Conservation (phyloP, 2,113 vertebrate genomes). For the Eurystomus gularis region DNA sequence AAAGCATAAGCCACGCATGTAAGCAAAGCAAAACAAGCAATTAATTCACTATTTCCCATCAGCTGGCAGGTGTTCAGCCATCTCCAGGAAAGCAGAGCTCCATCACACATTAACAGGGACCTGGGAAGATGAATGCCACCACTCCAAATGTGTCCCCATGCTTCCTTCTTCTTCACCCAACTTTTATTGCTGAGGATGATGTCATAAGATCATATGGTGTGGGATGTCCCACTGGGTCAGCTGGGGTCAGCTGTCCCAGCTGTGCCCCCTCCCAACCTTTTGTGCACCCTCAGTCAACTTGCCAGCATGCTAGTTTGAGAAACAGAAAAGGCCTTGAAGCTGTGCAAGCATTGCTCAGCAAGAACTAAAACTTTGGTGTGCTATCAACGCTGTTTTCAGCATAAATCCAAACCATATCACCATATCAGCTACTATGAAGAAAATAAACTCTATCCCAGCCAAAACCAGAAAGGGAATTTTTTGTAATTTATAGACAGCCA, state of each 20-base stretch:
- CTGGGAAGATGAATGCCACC: background rate
- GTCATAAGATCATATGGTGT: background rate
- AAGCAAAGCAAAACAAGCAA: background rate
- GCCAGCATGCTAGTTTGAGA: background rate
- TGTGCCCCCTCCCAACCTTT: background rate
- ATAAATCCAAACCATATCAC: background rate
- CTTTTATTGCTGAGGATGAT: background rate
- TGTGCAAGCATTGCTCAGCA: background rate
- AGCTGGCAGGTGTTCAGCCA: too few relatives aligned
- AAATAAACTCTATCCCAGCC: background rate
- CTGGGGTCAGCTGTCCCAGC: background rate
- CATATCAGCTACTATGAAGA: background rate
- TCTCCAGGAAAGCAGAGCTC: background rate
- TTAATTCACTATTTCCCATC: background rate
- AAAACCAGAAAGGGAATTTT: background rate
- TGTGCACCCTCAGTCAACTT: background rate
- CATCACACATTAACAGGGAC: fast-evolving
- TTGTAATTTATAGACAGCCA: background rate
- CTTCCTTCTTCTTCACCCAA: background rate
- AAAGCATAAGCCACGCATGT: background rate
- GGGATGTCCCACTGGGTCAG: background rate
- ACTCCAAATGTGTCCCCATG: background rate
- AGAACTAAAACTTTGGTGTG: background rate
- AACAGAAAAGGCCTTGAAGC: background rate
- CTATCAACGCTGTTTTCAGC: background rate